A percentile compares a stretch with the other conserved stretches of the same genome.
Evolutionary conservation across 1,140 invertebrate genomes (phyloP).

Genomic region (Solenopsis invicta): DNA sequence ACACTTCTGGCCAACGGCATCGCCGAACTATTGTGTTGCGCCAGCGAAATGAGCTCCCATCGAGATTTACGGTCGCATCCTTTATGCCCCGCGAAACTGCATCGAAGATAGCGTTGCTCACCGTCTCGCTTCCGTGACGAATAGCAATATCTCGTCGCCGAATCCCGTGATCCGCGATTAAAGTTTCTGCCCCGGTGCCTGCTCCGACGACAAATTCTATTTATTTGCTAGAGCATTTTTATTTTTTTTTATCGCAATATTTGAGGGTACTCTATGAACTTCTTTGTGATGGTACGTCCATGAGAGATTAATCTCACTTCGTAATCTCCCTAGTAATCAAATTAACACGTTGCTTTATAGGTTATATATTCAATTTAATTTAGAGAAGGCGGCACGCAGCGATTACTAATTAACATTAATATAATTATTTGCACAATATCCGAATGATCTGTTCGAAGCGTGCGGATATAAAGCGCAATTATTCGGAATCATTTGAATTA

Average conservation of each 20-base stretch:
- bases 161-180: conserved; percentile 72
- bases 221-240: conserved; percentile 25
- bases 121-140: conserved; percentile 67
- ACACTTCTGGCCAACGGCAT: conserved; percentile 67
- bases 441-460: neutral
- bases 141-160: conserved; percentile 65
- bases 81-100: conserved; percentile 71
- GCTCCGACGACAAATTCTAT: conserved; percentile 45
- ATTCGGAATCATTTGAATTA: neutral
- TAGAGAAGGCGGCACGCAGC: neutral
- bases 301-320: conserved; percentile 10
- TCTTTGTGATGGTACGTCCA: neutral
- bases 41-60: conserved; percentile 77
- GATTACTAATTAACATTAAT: conserved; percentile 11
- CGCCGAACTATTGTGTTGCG: conserved; percentile 79
- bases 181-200: conserved; percentile 57
- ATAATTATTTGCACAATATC: neutral
- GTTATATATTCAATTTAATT: neutral
- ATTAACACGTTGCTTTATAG: neutral
- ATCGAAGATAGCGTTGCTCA: conserved; percentile 41
- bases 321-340: neutral
- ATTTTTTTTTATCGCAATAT: conserved; percentile 33
- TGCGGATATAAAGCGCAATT: neutral
- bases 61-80: conserved; percentile 79
- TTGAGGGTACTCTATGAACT: conserved; percentile 1